Percentiles rank a stretch among this genome's conserved stretches.
These are phyloP conservation scores for Lymantria monacha DNA, from an alignment of 2,888 invertebrate species.

Conservation along the genomic window DNA sequence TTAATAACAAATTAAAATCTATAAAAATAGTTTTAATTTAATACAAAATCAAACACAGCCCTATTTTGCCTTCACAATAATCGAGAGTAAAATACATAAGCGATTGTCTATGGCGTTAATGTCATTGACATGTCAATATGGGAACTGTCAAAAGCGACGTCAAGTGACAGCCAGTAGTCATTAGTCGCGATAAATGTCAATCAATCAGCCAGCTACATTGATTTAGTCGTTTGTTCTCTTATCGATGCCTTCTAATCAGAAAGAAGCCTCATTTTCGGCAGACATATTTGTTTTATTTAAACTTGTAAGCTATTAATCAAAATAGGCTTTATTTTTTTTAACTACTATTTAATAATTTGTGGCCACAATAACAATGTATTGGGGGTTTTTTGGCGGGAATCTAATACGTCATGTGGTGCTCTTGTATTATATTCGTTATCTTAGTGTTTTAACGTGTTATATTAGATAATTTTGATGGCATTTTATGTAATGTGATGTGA, in stretches of 20 bases:
- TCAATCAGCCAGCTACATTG: conserved; percentile 19
- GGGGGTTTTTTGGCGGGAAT: too few relatives aligned
- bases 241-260: conserved; percentile 4
- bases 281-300: conserved; percentile 3
- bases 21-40: too few relatives aligned
- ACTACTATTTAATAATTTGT: not conserved
- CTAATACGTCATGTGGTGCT: too few relatives aligned
- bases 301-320: conserved; percentile 4
- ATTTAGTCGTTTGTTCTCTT: conserved; percentile 18
- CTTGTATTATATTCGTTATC: too few relatives aligned
- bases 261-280: not conserved
- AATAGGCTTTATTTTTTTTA: not conserved
- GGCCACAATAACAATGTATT: too few relatives aligned
- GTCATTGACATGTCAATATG: conserved; percentile 27
- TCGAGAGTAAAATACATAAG: not conserved
- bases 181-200: conserved; percentile 28
- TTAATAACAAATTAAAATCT: too few relatives aligned
- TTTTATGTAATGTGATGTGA: too few relatives aligned
- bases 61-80: not conserved
- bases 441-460: too few relatives aligned
- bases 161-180: conserved; percentile 21
- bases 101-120: conserved; percentile 4
- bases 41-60: not conserved
- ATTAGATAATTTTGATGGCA: too few relatives aligned
- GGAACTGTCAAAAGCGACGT: conserved; percentile 18